Conservation (phyloP, 2,113 vertebrate genomes). For the Corythaixoides concolor region DNA sequence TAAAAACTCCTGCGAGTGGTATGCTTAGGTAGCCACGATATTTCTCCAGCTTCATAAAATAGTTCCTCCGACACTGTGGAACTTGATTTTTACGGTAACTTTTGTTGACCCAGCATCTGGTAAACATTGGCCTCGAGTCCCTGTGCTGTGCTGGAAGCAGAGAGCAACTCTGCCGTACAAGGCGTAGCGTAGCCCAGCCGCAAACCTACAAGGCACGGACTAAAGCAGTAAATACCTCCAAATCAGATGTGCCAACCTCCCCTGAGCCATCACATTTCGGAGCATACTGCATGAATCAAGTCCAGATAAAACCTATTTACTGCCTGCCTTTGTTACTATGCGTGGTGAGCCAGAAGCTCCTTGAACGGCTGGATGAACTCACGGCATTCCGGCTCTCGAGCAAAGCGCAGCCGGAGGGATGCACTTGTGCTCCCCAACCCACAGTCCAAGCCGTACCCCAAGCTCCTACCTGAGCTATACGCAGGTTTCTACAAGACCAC, state of each 20-base stretch:
- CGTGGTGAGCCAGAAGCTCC: background rate
- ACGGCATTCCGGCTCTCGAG: rapidly evolving
- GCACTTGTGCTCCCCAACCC: background rate
- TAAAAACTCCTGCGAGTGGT: background rate
- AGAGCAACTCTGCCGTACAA: background rate
- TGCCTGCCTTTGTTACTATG: background rate
- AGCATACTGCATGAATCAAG: background rate
- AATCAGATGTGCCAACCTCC: background rate
- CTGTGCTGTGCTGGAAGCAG: background rate
- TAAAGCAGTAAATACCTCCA: background rate
- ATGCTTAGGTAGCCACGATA: background rate
- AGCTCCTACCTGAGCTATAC: background rate
- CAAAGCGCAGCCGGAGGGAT: background rate
- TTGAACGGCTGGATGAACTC: background rate
- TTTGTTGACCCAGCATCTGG: background rate
- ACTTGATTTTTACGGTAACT: background rate
- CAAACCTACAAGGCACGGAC: background rate
- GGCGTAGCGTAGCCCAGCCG: background rate
- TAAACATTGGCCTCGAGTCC: background rate
- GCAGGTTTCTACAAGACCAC: background rate
- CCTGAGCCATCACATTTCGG: background rate
- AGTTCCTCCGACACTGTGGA: background rate
- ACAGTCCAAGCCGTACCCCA: background rate
- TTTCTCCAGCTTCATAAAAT: background rate
- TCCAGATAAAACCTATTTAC: background rate